A percentile compares a stretch with the other conserved stretches of the same genome.
Conservation (phyloP, 2,797 vertebrate species). For the Morus bassanus region DNA sequence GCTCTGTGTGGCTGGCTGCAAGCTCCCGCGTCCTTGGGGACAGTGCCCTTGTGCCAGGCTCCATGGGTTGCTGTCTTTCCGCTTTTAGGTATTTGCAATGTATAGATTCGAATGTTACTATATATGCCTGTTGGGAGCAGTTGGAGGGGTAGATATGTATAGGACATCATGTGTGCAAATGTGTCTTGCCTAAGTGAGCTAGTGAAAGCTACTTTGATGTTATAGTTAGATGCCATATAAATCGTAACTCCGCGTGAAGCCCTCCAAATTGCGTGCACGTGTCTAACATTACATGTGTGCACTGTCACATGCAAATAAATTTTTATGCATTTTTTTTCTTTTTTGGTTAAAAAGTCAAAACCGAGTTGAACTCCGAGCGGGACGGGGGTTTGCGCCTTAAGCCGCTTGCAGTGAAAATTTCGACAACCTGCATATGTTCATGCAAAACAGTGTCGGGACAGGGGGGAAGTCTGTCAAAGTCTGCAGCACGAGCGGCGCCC, state of each 20-base stretch:
- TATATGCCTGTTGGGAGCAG: not conserved
- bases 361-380: not conserved
- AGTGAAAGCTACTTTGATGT: not conserved
- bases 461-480: slow-evolving; percentile 22
- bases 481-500: not conserved
- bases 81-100: not conserved
- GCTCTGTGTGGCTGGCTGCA: not conserved
- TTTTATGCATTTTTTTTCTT: not conserved
- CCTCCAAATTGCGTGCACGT: not conserved
- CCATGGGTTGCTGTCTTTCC: not conserved
- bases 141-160: not conserved
- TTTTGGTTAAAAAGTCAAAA: not conserved
- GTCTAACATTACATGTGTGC: not conserved
- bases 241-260: not conserved
- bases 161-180: not conserved
- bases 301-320: fast-evolving
- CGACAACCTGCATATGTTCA: not conserved
- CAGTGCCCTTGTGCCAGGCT: not conserved
- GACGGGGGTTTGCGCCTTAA: not conserved
- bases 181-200: not conserved
- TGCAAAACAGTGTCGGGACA: not conserved
- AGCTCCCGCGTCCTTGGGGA: not conserved
- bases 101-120: not conserved
- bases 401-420: not conserved
- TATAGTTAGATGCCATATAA: not conserved